Base-by-base conservation (phyloP, 2,888 invertebrate species). In the Phoenoteleia sp. region DNA sequence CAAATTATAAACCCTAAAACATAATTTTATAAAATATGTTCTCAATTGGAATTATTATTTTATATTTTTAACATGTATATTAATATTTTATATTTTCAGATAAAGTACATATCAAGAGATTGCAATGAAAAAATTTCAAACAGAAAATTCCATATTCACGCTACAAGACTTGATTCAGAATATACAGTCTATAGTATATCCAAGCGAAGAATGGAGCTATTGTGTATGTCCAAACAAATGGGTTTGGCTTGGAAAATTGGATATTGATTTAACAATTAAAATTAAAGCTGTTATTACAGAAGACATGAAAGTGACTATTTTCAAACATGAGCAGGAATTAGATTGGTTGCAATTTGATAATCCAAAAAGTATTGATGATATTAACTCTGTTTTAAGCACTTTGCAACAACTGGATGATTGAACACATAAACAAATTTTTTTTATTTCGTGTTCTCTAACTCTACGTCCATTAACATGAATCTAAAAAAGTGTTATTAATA, bases 381-480 rank as follows among this genome's bases (percentile, higher is more conserved):
- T 60, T 39, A 60, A 60, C 60, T 17, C 11, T 13, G 25, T 54
- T 54, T 54, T 54, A 54, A 15, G 1, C 29, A 54, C 17, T 29
- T 17, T 54, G 52, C 25, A 45, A 45, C 45, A 17, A 45, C 45
- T 45, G 45, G 45, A 45, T 17, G 17, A 13, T 45, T 45, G 17
- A 45, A 45, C 17, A 17, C 45, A 17, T 45, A n/a, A n/a, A n/a
- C n/a, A n/a, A 21, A 60, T 60, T 60, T 60, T 60, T 60, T n/a
- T 7, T 23, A 6, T 60, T 7, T 6, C 21, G n/a, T 60, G 6
- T 21, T 11, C n/a, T 2, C 2, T 2, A 60, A 60, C 39, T 39
- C 23, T 39, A 13, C 60, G 42, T 60, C 60, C 60, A 60, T 60
- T 60, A n/a, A 60, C n/a, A 60, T 60, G 42, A 60, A 60, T 23